Evolutionary conservation across 2,797 vertebrate species (phyloP).

Genomic region (Neosilurus mollespiculum): DNA sequence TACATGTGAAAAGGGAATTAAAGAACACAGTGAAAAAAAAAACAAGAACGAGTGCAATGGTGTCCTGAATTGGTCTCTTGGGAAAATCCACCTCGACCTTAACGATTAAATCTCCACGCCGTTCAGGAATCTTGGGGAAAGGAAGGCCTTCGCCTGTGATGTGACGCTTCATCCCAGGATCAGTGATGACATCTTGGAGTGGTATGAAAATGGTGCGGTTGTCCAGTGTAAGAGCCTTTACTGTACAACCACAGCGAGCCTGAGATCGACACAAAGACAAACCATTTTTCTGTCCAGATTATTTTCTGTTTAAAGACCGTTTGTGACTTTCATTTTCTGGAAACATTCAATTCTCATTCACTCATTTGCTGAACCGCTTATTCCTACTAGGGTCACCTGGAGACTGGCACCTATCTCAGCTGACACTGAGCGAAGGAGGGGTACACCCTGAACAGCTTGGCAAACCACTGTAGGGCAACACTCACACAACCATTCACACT

Average conservation of each 20-base stretch:
- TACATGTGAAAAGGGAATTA: no score
- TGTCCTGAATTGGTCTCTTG: conserved; percentile 76
- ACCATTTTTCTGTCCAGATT: background rate
- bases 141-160: conserved; percentile 86
- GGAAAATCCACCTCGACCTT: conserved; percentile 88
- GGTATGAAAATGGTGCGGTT: conserved; percentile 74
- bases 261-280: conserved; percentile 51
- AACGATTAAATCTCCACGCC: conserved; percentile 85
- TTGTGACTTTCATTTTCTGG: no score
- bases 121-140: conserved; percentile 80
- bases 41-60: conserved; percentile 80
- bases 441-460: no score
- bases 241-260: conserved; percentile 86
- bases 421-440: no score
- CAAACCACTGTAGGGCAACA: no score
- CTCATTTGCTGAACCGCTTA: no score
- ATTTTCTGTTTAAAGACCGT: background rate
- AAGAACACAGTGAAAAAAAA: no score
- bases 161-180: conserved; percentile 80
- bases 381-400: no score
- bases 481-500: no score
- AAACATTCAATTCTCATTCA: no score
- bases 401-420: no score
- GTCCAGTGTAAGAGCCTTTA: conserved; percentile 81
- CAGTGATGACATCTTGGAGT: conserved; percentile 77